Evolutionary conservation across 1,140 invertebrate genomes (phyloP), one percentile per base, ranked within the genome.

Genomic region (Micrasema minimum): DNA sequence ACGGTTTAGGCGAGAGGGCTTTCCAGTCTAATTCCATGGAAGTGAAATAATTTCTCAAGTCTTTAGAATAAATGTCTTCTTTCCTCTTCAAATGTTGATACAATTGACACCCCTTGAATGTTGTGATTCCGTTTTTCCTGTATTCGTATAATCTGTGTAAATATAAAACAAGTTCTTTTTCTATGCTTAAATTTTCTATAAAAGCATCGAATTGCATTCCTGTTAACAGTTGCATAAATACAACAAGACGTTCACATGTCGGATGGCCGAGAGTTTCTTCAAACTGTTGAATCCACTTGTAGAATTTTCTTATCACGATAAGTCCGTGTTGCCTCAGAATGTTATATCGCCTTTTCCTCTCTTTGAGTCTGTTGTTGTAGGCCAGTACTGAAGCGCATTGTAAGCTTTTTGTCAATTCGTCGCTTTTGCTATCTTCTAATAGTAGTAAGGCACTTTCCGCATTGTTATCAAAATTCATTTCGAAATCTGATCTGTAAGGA

Each of bases 401-500:
- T 37, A 96, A 79, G 51, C 88, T 85, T 77, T 84, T 84, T 48
- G 87, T 84, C 45, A 90, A 80, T 2, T 87, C 79, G 72, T 85
- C 84, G 74, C 86, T 78, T 1, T 86, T 79, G 71, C 88, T 85
- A 0, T 82, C 80, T 37, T 84, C 76, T 48, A 94, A 81, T 50
- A 89, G 85, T 20, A 87, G 87, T 2, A 96, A 81, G 22, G 93
- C 81, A 37, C 87, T 82, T 79, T 96, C 95, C 0, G 93, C 93
- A 77, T 90, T 90, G 71, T 93, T 89, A 79, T 96, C 93, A 81
- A 91, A 92, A 71, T 95, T 94, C 1, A 89, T 82, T 74, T 92
- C 90, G 82, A 97, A 96, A 78, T 96, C 94, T n/a, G 93, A 92
- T 66, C 95, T 84, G 4, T 91, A 91, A 22, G 93, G 88, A 81